Evolutionary conservation across 2,888 invertebrate species (phyloP).

Genomic region (Acanthopleura granulata): DNA sequence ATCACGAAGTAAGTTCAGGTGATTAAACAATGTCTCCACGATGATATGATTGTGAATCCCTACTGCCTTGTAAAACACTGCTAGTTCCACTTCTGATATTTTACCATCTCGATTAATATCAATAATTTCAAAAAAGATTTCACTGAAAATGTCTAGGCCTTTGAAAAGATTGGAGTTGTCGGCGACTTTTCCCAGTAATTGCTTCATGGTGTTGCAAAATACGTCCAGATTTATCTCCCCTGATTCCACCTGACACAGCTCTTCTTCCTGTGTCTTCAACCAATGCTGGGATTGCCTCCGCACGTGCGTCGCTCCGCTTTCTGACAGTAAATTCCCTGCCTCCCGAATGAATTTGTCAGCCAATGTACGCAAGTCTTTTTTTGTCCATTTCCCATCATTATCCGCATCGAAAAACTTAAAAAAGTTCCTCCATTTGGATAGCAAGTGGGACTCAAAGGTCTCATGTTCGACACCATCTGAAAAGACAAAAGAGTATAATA

Average conservation of each 20-base stretch:
- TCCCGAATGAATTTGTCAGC: neutral
- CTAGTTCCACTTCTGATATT: neutral
- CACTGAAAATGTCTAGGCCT: neutral
- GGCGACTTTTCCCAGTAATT: neutral
- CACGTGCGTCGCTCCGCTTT: neutral
- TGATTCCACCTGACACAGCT: neutral
- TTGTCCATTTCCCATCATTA: neutral
- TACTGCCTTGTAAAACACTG: neutral
- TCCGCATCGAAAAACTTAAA: neutral
- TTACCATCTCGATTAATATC: slow-evolving; percentile 2
- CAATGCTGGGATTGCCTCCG: neutral
- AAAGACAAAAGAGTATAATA: too few species aligned
- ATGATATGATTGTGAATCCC: neutral
- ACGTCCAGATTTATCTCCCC: neutral
- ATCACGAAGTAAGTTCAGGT: neutral
- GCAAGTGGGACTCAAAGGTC: neutral
- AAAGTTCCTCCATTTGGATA: neutral
- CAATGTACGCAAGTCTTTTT: neutral
- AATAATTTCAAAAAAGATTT: neutral
- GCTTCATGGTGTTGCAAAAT: neutral
- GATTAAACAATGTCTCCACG: neutral
- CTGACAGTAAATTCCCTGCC: neutral
- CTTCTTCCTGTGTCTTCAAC: neutral
- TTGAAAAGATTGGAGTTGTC: neutral
- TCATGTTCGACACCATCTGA: too few species aligned